Evolutionary conservation across 2,797 vertebrate species (phyloP).

Genomic region (Parotocinclus haroldoi): DNA sequence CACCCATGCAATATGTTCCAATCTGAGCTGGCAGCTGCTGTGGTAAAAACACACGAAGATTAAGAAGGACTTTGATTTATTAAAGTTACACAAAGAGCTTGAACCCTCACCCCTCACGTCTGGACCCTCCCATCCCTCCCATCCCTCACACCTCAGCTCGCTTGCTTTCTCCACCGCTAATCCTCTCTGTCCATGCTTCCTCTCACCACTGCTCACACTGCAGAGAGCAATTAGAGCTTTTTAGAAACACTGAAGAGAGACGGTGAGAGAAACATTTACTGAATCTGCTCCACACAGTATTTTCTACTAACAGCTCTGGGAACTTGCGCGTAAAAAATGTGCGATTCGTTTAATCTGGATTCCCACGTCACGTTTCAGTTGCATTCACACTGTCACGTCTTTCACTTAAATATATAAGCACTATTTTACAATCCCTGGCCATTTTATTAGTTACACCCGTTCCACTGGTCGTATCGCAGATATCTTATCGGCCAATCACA

Average conservation of each 20-base stretch:
- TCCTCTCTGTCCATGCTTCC: slow-evolving; percentile 4
- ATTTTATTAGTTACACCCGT: too few species aligned
- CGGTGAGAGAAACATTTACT: background rate
- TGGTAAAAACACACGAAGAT: slow-evolving; percentile 72
- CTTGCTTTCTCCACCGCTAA: slow-evolving; percentile 6
- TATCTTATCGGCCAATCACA: too few species aligned
- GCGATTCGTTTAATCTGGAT: slow-evolving; percentile 22
- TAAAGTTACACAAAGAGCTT: slow-evolving; percentile 53
- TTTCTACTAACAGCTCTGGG: slow-evolving; percentile 21
- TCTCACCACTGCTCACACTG: slow-evolving; percentile 10
- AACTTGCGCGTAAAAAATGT: slow-evolving; percentile 22
- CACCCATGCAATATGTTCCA: slow-evolving; percentile 70
- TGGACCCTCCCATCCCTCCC: background rate
- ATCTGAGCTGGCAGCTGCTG: slow-evolving; percentile 73
- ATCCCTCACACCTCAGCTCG: background rate
- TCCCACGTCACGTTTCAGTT: too few species aligned
- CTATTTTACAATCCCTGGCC: too few species aligned
- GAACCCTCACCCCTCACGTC: slow-evolving; percentile 2
- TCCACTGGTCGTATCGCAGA: too few species aligned
- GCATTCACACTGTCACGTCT: too few species aligned
- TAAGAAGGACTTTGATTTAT: slow-evolving; percentile 68
- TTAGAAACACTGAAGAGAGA: slow-evolving; percentile 2
- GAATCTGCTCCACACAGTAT: slow-evolving; percentile 18
- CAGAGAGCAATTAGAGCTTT: slow-evolving; percentile 7
- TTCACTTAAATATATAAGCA: too few species aligned